A percentile compares a stretch with the other conserved stretches of the same genome.
Evolutionary conservation across 2,888 invertebrate species (phyloP).

Genomic region (Beris chalybata): DNA sequence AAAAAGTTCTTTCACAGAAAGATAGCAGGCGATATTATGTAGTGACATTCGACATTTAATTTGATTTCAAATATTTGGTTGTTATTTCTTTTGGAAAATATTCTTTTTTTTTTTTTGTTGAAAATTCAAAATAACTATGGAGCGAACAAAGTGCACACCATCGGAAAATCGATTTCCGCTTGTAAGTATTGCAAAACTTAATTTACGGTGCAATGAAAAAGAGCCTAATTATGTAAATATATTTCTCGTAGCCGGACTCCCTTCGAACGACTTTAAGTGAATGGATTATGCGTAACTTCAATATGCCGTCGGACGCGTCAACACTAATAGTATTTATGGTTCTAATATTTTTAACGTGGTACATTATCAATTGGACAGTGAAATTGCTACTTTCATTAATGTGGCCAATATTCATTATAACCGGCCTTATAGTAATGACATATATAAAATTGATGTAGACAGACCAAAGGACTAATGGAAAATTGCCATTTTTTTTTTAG

Average conservation of each 20-base stretch:
- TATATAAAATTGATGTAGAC: neutral
- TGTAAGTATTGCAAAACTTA: neutral
- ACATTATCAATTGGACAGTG: slow-evolving; percentile 33
- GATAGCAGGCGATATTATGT: slow-evolving; percentile 1
- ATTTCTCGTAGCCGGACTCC: slow-evolving; percentile 12
- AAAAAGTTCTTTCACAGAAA: neutral
- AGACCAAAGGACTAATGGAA: too few relatives aligned
- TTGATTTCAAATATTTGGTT: neutral
- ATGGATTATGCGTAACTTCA: slow-evolving; percentile 35
- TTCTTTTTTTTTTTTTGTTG: slow-evolving; percentile 5
- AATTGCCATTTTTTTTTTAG: slow-evolving; percentile 9
- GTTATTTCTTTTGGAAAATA: slow-evolving; percentile 1
- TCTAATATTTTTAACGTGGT: slow-evolving; percentile 27
- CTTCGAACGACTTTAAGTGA: slow-evolving; percentile 26
- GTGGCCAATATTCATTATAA: slow-evolving; percentile 29
- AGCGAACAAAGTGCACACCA: slow-evolving; percentile 4
- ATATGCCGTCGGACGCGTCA: slow-evolving; percentile 23
- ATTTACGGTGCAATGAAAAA: neutral
- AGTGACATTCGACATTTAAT: slow-evolving; percentile 11
- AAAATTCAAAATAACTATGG: slow-evolving; percentile 20
- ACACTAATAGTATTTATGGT: slow-evolving; percentile 22
- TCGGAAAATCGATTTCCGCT: slow-evolving; percentile 2
- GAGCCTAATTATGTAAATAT: neutral
- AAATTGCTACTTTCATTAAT: slow-evolving; percentile 31
- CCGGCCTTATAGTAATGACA: slow-evolving; percentile 14